Evolutionary conservation across 2,888 invertebrate species (phyloP).

Genomic region (Rhogogaster chlorosoma): DNA sequence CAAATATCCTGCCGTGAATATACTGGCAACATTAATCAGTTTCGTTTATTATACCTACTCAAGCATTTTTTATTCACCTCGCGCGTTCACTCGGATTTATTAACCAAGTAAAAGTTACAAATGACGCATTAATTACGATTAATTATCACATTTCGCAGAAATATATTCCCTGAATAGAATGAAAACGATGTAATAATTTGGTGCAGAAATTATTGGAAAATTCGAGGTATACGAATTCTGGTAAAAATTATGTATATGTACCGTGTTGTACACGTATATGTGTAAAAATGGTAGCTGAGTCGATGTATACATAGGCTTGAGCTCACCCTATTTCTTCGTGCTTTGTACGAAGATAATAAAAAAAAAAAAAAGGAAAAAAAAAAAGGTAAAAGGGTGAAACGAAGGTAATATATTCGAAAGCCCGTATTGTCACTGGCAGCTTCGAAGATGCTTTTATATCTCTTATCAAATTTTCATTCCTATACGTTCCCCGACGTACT

Average conservation of each 20-base stretch:
- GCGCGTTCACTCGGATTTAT: not conserved
- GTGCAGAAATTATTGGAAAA: too few relatives aligned
- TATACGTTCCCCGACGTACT: not conserved
- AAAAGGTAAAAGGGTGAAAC: constrained; percentile 11
- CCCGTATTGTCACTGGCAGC: constrained; percentile 13
- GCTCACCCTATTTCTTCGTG: not conserved
- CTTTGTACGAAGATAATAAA: not conserved
- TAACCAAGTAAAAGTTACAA: not conserved
- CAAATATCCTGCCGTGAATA: constrained; percentile 1
- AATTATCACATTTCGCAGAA: not conserved
- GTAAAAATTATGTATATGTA: not conserved
- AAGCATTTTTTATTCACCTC: not conserved
- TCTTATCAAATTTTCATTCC: constrained; percentile 45
- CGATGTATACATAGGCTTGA: not conserved
- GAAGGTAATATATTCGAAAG: constrained; percentile 29
- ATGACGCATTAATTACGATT: not conserved
- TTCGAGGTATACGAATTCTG: not conserved
- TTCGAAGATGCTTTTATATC: constrained; percentile 42
- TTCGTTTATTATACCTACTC: not conserved
- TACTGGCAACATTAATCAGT: not conserved
- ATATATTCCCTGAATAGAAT: not conserved
- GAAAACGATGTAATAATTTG: too few relatives aligned
- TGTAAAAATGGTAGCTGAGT: not conserved
- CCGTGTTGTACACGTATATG: not conserved
- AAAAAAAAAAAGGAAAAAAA: not conserved